phyloP scores from a whole-genome alignment of 53 echinoderm and acorn worm species.

The Holothuria scabra region DNA sequence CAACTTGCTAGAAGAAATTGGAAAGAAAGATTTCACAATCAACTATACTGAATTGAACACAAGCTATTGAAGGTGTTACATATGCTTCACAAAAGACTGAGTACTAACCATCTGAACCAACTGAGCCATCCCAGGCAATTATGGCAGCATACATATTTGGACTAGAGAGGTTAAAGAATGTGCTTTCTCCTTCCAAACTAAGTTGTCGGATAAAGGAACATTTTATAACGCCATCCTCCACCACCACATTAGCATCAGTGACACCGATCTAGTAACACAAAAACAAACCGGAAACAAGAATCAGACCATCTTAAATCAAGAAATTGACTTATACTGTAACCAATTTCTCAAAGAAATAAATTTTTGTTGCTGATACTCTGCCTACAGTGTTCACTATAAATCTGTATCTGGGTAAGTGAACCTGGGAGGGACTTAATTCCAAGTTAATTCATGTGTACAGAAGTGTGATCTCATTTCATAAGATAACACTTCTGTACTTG shows the following conservation, averaged over 20 bases:
- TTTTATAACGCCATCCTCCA: not conserved
- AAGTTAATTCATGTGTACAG: no score
- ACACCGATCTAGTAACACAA: constrained; percentile 1
- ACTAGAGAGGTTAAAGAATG: constrained; percentile 2
- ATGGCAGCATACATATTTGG: not conserved
- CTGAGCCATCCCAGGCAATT: constrained; percentile 11
- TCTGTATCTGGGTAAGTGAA: no score
- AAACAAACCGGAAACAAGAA: not conserved
- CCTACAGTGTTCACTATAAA: no score
- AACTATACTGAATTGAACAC: not conserved
- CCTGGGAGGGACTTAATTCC: no score
- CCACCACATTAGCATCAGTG: not conserved
- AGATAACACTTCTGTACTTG: no score
- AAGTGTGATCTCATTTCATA: no score
- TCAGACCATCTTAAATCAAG: no score
- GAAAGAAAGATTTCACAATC: not conserved
- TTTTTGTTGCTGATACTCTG: no score
- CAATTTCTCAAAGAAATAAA: no score
- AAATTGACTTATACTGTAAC: no score
- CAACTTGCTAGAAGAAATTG: not conserved
- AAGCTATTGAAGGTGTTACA: not conserved
- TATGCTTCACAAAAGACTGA: not conserved
- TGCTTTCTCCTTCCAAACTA: not conserved
- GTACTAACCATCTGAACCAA: not conserved
- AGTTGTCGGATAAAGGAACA: constrained; percentile 10